Conservation (phyloP, 2,888 invertebrate genomes). For the Arctia plantaginis region DNA sequence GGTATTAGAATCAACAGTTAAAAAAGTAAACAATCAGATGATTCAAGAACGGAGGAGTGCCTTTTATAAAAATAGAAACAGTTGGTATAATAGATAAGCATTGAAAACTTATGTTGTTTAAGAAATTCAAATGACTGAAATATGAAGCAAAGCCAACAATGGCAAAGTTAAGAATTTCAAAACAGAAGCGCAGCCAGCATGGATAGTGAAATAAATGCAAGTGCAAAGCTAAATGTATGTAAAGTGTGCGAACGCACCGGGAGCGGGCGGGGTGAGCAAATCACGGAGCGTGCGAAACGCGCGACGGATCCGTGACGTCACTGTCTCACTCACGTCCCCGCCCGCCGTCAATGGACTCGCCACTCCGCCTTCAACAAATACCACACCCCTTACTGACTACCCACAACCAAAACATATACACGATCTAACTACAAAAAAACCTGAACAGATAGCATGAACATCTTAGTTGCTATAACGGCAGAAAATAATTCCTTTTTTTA, state of each 20-base stretch:
- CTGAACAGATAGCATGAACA: not conserved
- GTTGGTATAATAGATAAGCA: conserved; percentile 1
- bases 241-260: conserved; percentile 68
- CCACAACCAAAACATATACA: conserved; percentile 39
- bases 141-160: conserved; percentile 2
- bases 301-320: conserved; percentile 76
- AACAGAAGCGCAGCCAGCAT: conserved; percentile 8
- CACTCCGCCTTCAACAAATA: conserved; percentile 71
- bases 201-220: conserved; percentile 3
- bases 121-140: conserved; percentile 10
- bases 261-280: conserved; percentile 61
- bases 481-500: conserved; percentile 15
- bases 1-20: conserved; percentile 10
- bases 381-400: conserved; percentile 57
- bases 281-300: conserved; percentile 75
- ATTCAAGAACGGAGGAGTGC: not conserved
- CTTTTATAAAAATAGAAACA: conserved; percentile 7
- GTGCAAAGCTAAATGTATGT: conserved; percentile 13
- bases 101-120: not conserved
- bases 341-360: conserved; percentile 43
- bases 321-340: conserved; percentile 54
- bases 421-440: not conserved
- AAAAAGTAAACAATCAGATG: conserved; percentile 9
- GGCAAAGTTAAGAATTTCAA: conserved; percentile 10
- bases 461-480: conserved; percentile 1